Percentiles rank a stretch among this genome's conserved stretches.
Conservation (phyloP, 2,113 vertebrate genomes). For the Benitochromis conjunctus region DNA sequence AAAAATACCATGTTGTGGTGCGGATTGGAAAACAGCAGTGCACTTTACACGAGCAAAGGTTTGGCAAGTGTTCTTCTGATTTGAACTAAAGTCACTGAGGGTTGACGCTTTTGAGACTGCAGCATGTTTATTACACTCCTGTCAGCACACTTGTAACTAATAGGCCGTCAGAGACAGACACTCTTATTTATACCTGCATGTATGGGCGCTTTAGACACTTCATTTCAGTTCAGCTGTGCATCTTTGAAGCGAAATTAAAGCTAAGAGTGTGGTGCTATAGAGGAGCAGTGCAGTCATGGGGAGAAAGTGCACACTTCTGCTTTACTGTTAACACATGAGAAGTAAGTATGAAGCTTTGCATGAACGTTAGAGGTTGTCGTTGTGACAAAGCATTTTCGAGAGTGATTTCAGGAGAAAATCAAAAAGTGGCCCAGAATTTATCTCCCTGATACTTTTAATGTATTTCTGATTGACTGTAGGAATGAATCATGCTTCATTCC, state of each 20-base stretch:
- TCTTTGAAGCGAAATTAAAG: not conserved
- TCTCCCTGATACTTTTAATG: not conserved
- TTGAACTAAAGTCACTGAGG: not conserved
- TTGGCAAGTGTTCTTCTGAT: not conserved
- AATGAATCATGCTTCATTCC: not conserved
- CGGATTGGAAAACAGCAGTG: not conserved
- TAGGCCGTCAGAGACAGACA: not conserved
- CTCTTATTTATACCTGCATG: not conserved
- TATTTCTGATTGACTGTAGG: not conserved
- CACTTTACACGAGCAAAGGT: not conserved
- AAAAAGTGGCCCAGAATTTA: not conserved
- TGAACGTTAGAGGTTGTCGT: not conserved
- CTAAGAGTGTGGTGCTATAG: not conserved
- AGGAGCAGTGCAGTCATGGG: not conserved
- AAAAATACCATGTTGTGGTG: not conserved
- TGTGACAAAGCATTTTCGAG: accelerated
- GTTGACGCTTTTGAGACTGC: not conserved
- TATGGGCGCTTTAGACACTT: not conserved
- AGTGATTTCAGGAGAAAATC: not conserved
- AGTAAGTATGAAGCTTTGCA: not conserved
- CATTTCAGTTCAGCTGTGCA: not conserved
- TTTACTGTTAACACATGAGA: not conserved
- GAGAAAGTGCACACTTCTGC: not conserved
- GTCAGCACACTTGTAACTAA: not conserved
- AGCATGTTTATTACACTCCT: not conserved